phyloP scores from a whole-genome alignment of 2,797 vertebrate species.

The Argentina silus region DNA sequence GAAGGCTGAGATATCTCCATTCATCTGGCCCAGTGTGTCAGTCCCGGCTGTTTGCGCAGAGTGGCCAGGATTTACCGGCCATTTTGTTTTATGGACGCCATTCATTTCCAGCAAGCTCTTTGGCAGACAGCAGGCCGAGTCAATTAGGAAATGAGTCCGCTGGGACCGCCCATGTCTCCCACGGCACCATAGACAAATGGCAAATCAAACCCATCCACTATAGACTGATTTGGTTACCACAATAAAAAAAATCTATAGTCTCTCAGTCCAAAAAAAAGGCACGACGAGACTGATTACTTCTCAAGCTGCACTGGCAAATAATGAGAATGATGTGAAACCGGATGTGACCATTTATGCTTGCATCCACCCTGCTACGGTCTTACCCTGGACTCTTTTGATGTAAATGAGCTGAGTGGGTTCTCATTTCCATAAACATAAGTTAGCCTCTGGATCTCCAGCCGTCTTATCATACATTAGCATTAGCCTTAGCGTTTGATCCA shows the following conservation, averaged over 20 bases:
- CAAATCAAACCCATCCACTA: slow-evolving; percentile 58
- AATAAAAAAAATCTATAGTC: slow-evolving; percentile 23
- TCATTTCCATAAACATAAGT: slow-evolving; percentile 36
- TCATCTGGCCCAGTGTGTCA: slow-evolving; percentile 41
- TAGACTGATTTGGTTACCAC: slow-evolving; percentile 44
- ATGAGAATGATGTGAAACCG: slow-evolving; percentile 36
- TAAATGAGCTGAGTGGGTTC: slow-evolving; percentile 27
- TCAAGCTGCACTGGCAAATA: slow-evolving; percentile 32
- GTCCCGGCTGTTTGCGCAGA: slow-evolving; percentile 54
- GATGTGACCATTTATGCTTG: slow-evolving; percentile 11
- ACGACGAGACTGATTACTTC: background rate
- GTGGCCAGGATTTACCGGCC: slow-evolving; percentile 71
- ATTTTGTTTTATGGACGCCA: slow-evolving; percentile 75
- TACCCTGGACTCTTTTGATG: slow-evolving; percentile 31
- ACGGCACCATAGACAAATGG: slow-evolving; percentile 61
- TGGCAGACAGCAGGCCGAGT: slow-evolving; percentile 63
- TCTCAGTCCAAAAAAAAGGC: background rate
- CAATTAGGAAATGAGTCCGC: slow-evolving; percentile 79
- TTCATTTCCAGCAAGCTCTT: slow-evolving; percentile 64
- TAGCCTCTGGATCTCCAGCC: slow-evolving; percentile 4
- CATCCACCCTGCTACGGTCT: slow-evolving; percentile 14
- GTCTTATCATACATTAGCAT: slow-evolving; percentile 35
- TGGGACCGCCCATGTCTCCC: slow-evolving; percentile 42
- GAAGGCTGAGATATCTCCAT: slow-evolving; percentile 44
- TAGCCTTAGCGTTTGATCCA: slow-evolving; percentile 40